Evolutionary conservation across 2,797 vertebrate species (phyloP).

Genomic region (Hemibagrus guttatus): DNA sequence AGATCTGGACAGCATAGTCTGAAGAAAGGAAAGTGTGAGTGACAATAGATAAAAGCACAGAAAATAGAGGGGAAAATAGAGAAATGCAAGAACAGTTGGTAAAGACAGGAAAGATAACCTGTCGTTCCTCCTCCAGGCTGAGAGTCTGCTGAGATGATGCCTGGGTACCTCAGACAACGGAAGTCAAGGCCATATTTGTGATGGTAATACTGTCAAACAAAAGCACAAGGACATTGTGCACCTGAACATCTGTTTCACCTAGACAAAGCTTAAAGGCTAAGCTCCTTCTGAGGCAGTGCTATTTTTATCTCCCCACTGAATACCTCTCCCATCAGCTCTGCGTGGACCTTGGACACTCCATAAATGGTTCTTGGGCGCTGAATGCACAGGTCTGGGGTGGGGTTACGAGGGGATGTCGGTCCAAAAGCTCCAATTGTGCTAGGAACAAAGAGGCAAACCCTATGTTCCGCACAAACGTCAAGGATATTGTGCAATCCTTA

Average conservation of each 20-base stretch:
- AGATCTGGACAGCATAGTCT: slow-evolving; percentile 95
- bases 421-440: slow-evolving; percentile 96
- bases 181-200: slow-evolving; percentile 93
- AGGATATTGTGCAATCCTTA: slow-evolving; percentile 90
- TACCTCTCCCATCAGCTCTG: slow-evolving; percentile 96
- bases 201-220: slow-evolving; percentile 83
- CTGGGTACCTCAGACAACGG: slow-evolving; percentile 91
- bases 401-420: slow-evolving; percentile 87
- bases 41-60: background rate
- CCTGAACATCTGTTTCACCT: slow-evolving; percentile 8
- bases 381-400: slow-evolving; percentile 89
- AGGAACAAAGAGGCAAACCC: slow-evolving; percentile 87
- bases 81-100: background rate
- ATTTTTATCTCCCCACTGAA: slow-evolving; percentile 43
- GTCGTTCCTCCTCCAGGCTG: slow-evolving; percentile 91
- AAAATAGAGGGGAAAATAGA: background rate
- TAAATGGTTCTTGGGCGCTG: slow-evolving; percentile 95
- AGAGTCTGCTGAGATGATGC: slow-evolving; percentile 92
- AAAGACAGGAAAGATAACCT: slow-evolving; percentile 66
- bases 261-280: slow-evolving; percentile 16
- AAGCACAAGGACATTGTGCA: slow-evolving; percentile 4
- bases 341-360: slow-evolving; percentile 93
- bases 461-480: slow-evolving; percentile 88
- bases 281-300: background rate
- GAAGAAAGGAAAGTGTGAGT: slow-evolving; percentile 9